These are phyloP conservation scores for Crocallis elinguaria DNA, from an alignment of 2,888 invertebrate genomes.

Conservation along the genomic window DNA sequence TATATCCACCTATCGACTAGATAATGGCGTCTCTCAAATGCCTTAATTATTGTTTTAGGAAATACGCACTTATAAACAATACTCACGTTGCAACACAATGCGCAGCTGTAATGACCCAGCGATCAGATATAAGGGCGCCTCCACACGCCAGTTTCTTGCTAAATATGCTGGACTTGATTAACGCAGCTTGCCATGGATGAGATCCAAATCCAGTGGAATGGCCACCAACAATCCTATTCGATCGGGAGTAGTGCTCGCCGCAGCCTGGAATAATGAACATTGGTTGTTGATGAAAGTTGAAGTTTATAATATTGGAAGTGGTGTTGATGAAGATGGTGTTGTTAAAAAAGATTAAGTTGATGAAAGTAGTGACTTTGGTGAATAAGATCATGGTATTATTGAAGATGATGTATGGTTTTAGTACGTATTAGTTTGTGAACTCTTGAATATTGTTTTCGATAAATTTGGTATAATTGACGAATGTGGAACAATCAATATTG, in stretches of 20 bases:
- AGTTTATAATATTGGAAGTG: not conserved
- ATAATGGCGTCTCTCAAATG: too few species aligned
- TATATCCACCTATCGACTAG: too few species aligned
- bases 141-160: constrained; percentile 96
- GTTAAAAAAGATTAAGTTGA: too few species aligned
- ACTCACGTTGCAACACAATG: constrained; percentile 96
- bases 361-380: not conserved
- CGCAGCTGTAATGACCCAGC: constrained; percentile 97
- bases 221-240: constrained; percentile 96
- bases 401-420: too few species aligned
- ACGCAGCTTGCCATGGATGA: constrained; percentile 97
- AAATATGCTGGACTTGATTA: constrained; percentile 95
- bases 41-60: too few species aligned
- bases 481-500: too few species aligned
- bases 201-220: constrained; percentile 95
- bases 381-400: too few species aligned
- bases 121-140: constrained; percentile 94
- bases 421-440: too few species aligned
- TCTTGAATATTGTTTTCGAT: too few species aligned
- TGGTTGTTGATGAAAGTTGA: not conserved
- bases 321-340: too few species aligned
- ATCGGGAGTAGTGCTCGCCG: constrained; percentile 93
- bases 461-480: too few species aligned
- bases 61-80: too few species aligned
- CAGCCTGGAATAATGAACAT: constrained; percentile 87